Base-by-base conservation (phyloP, 2,797 vertebrate species). In the Gephyroberyx darwinii region DNA sequence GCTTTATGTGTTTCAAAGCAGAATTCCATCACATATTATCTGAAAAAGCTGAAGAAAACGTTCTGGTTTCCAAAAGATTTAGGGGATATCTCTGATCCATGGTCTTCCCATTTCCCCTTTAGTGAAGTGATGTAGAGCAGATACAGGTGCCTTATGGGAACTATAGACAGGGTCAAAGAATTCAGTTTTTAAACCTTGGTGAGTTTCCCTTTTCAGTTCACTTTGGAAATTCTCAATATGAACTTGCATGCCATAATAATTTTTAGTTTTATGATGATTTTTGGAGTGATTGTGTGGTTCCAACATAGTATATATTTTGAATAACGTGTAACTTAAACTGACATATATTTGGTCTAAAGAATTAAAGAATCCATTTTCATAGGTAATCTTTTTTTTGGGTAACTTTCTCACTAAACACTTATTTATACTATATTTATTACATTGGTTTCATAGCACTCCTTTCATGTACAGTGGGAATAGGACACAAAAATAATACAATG, bases 111-210 rank as follows among this genome's bases (percentile, higher is more conserved):
- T 43, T 19, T 74, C 8, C 50, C 47, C 56, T 50, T 31, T 22
- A 76, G 69, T 64, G 3, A 61, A 69, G 57, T 56, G 55, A 82
- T 54, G 71, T 26, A 41, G 55, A 78, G 39, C 64, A 84, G 73
- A 81, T 75, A 69, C 35, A 80, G 88, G 86, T 89, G 89, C 89
- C 85, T 90, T 88, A 85, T 69, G 20, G 66, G 75, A 83, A 70
- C 14, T 67, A 63, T 31, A 41, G 52, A 54, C 65, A 77, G 39
- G 33, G 66, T 83, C 33, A 64, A 37, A 77, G 56, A 65, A 65
- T 17, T 74, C 64, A 57, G 41, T 43, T 48, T 70, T 52, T 16
- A 35, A 16, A 31, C 26, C 17, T 33, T 9, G 14, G 14, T 56
- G 31, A 56, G 19, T 70, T 58, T 61, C 62, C 8, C 19, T 37